These are phyloP conservation scores for Poecilia wingei DNA, from an alignment of 2,797 vertebrate species.

Conservation along the genomic window DNA sequence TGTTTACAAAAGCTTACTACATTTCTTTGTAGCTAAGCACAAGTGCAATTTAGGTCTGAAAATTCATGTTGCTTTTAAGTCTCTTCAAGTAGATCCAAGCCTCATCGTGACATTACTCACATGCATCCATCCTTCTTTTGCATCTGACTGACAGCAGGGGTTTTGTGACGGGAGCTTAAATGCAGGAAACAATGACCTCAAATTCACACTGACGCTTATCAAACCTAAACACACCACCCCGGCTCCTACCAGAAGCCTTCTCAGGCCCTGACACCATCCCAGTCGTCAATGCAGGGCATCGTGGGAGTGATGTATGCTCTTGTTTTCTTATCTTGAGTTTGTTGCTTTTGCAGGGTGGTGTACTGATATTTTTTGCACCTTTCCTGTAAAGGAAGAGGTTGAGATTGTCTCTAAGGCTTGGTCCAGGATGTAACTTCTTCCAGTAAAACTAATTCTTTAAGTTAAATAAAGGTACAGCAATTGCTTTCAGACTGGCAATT, in stretches of 20 bases:
- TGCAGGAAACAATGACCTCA: conserved; percentile 52
- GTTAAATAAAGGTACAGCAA: conserved; percentile 1
- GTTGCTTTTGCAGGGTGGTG: background rate
- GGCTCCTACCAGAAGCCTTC: conserved; percentile 22
- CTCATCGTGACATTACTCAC: conserved; percentile 15
- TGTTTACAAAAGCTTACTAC: background rate
- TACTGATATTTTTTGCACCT: conserved; percentile 22
- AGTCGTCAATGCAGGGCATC: conserved; percentile 43
- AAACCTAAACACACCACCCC: conserved; percentile 56
- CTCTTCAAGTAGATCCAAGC: background rate
- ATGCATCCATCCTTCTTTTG: conserved; percentile 32
- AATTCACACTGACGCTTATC: conserved; percentile 69
- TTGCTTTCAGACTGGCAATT: conserved; percentile 1
- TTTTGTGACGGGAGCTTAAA: conserved; percentile 48
- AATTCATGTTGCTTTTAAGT: background rate
- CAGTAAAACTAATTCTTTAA: background rate
- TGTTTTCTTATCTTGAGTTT: conserved; percentile 34
- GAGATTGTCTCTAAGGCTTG: background rate
- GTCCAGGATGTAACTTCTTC: background rate
- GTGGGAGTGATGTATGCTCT: conserved; percentile 66
- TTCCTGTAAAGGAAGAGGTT: conserved; percentile 14
- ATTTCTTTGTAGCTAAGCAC: background rate
- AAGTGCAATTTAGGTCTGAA: background rate
- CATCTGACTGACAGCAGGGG: conserved; percentile 32
- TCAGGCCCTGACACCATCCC: conserved; percentile 54